Evolutionary conservation across 64 coral and sea anemone genomes (phyloP).

Genomic region (Actinia equina): DNA sequence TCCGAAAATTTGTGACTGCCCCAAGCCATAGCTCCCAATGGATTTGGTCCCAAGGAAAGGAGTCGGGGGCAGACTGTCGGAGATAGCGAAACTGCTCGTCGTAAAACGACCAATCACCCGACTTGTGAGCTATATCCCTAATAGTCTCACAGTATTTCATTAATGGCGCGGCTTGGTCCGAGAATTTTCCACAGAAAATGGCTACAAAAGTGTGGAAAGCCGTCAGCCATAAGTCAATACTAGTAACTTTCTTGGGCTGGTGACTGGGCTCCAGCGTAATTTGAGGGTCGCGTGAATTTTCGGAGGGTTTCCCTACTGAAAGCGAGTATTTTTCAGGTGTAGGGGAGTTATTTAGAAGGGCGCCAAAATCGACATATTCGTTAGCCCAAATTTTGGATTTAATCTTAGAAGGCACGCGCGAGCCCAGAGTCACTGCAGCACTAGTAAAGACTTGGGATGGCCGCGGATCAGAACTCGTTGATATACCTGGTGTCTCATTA

Average conservation of each 20-base stretch:
- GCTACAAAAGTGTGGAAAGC: conserved; percentile 49
- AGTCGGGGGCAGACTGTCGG: background rate
- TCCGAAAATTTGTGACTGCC: background rate
- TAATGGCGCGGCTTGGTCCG: background rate
- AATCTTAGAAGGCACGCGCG: background rate
- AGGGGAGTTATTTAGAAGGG: background rate
- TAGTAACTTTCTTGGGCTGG: background rate
- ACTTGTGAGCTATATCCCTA: conserved; percentile 3
- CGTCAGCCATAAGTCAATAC: conserved; percentile 10
- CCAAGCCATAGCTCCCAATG: conserved; percentile 46
- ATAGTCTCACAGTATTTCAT: conserved; percentile 50
- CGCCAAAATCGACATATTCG: conserved; percentile 8
- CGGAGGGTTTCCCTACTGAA: background rate
- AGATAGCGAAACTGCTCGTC: conserved; percentile 33
- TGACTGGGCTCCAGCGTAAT: conserved; percentile 15
- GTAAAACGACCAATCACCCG: conserved; percentile 32
- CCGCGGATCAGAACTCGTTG: no score
- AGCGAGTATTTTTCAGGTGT: background rate
- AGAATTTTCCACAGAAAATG: conserved; percentile 17
- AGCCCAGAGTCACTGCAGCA: conserved; percentile 10
- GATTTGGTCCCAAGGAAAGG: conserved; percentile 39
- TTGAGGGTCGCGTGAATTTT: background rate
- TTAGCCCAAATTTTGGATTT: conserved; percentile 51
- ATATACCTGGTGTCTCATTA: no score
- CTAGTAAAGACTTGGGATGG: conserved; percentile 21